Evolutionary conservation across 2,113 vertebrate species (phyloP).

Genomic region (Thunnus thynnus): DNA sequence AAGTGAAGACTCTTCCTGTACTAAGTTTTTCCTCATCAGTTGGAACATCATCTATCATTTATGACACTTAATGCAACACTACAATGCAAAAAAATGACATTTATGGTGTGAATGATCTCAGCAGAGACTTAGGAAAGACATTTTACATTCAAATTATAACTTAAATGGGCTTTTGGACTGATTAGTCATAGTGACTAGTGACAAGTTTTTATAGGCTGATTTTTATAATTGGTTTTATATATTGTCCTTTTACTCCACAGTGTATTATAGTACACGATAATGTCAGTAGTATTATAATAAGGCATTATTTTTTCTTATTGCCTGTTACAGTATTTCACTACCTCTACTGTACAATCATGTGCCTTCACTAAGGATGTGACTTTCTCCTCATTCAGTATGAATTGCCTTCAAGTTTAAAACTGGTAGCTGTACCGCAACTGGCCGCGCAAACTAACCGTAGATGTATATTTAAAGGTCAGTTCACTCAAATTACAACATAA

Average conservation of each 20-base stretch:
- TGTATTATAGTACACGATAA: too few relatives aligned
- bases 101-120: neutral
- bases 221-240: neutral
- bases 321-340: neutral
- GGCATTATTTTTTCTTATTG: too few relatives aligned
- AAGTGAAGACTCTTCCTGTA: neutral
- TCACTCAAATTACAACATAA: too few relatives aligned
- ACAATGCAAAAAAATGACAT: slow-evolving; percentile 45
- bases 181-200: neutral
- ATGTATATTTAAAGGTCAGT: too few relatives aligned
- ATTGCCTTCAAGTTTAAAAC: neutral
- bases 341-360: slow-evolving; percentile 11
- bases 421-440: too few relatives aligned
- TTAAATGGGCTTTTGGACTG: neutral
- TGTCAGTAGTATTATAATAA: too few relatives aligned
- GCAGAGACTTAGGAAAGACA: neutral
- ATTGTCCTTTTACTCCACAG: neutral
- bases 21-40: neutral
- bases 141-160: neutral
- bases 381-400: slow-evolving; percentile 4
- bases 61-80: slow-evolving; percentile 35
- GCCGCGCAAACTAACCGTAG: too few relatives aligned
- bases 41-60: neutral
- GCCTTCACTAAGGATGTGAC: neutral
- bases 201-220: neutral